A percentile compares a stretch with the other conserved stretches of the same genome.
Evolutionary conservation across 2,113 vertebrate species (phyloP).

Genomic region (Ochotona curzoniae): DNA sequence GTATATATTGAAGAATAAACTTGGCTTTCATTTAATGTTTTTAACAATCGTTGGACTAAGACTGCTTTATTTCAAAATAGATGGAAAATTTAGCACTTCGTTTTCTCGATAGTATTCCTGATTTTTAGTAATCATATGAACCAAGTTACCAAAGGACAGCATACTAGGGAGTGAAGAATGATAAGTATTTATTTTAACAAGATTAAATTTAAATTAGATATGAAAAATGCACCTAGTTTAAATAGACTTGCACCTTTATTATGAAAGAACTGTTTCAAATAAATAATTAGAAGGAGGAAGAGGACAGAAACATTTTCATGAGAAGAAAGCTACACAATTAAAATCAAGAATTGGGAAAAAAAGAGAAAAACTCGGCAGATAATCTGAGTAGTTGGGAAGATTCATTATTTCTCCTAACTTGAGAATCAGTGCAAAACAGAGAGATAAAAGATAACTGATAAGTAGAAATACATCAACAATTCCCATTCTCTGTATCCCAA

Average conservation of each 20-base stretch:
- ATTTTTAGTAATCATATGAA: neutral
- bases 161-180: neutral
- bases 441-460: neutral
- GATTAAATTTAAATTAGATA: conserved; percentile 16
- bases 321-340: neutral
- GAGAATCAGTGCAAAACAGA: neutral
- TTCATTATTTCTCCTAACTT: neutral
- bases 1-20: neutral
- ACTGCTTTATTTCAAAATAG: conserved; percentile 17
- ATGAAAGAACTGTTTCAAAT: conserved; percentile 47
- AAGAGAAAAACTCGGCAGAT: neutral
- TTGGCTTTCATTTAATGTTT: neutral
- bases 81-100: neutral
- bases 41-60: neutral
- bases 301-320: neutral
- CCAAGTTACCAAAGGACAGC: neutral
- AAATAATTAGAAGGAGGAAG: neutral
- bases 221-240: conserved; percentile 29
- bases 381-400: conserved; percentile 20
- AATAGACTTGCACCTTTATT: neutral
- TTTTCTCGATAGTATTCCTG: neutral
- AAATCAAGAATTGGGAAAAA: neutral
- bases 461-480: neutral
- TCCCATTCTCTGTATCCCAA: neutral
- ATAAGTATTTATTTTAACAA: conserved; percentile 41